These are phyloP conservation scores for Nasonovia ribisnigri DNA, from an alignment of 2,888 invertebrate species.

Conservation along the genomic window DNA sequence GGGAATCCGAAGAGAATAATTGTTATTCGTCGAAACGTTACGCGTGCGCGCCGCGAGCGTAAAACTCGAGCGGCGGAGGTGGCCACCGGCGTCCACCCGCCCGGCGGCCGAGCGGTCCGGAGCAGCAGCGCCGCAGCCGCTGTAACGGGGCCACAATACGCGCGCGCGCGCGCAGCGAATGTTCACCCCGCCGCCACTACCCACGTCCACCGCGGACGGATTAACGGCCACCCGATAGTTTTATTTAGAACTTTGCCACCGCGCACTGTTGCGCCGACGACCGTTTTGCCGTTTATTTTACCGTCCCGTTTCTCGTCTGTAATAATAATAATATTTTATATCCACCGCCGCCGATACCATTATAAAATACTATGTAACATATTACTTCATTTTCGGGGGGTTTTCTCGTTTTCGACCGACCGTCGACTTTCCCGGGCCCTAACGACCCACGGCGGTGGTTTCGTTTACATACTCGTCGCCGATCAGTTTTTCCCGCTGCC, in stretches of 20 bases:
- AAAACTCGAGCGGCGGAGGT: not conserved
- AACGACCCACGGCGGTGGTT: not conserved
- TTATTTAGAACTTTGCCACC: slow-evolving; percentile 58
- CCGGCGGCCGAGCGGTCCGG: slow-evolving; percentile 17
- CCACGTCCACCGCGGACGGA: not conserved
- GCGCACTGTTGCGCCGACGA: slow-evolving; percentile 41
- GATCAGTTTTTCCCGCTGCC: not conserved
- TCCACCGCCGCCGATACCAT: not conserved
- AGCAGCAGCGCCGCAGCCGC: not conserved
- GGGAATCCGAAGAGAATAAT: not conserved
- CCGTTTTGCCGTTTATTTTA: not conserved
- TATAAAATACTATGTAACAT: too few species aligned
- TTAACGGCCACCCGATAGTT: slow-evolving; percentile 54
- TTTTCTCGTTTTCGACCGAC: not conserved
- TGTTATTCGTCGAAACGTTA: not conserved
- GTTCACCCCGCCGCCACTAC: not conserved
- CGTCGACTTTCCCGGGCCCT: not conserved
- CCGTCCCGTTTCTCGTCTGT: not conserved
- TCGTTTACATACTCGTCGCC: not conserved
- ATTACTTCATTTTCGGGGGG: too few species aligned
- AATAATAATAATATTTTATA: not conserved
- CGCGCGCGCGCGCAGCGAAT: not conserved
- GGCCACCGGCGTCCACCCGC: not conserved
- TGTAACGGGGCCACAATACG: not conserved
- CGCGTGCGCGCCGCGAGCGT: not conserved